These are phyloP conservation scores for Gandaritis pyraliata DNA, from an alignment of 2,888 invertebrate species.

Conservation along the genomic window DNA sequence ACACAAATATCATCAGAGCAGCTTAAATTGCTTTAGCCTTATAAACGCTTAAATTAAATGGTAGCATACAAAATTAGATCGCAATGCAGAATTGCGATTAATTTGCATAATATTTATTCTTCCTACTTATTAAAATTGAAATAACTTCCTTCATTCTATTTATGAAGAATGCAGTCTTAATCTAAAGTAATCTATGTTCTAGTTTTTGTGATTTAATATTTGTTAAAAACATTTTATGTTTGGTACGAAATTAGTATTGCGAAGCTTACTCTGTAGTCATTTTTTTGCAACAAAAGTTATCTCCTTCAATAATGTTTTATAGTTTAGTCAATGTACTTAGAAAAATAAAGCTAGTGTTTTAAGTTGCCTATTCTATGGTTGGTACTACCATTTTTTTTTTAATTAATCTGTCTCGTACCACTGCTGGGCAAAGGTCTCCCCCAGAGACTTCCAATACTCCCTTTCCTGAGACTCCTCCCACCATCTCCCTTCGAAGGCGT, in stretches of 20 bases:
- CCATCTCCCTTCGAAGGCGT: no score
- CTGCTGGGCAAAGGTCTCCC: no score
- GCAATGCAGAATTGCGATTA: slow-evolving; percentile 33
- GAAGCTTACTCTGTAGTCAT: no score
- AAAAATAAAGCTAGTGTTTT: no score
- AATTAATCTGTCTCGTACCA: no score
- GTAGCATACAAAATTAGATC: slow-evolving; percentile 36
- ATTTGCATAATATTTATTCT: slow-evolving; percentile 39
- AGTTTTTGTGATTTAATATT: slow-evolving; percentile 16
- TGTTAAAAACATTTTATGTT: slow-evolving; percentile 1
- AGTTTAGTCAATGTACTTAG: no score
- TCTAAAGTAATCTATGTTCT: slow-evolving; percentile 16
- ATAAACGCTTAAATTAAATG: slow-evolving; percentile 34
- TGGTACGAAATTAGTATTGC: slow-evolving; percentile 1
- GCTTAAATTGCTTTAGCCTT: slow-evolving; percentile 38
- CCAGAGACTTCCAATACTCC: no score
- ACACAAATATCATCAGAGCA: slow-evolving; percentile 31
- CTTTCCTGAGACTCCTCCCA: no score
- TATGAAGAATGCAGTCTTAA: slow-evolving; percentile 26
- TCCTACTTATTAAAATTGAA: slow-evolving; percentile 38
- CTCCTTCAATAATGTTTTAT: no score
- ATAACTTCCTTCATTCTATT: slow-evolving; percentile 42
- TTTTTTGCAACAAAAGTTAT: no score
- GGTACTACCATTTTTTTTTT: neutral
- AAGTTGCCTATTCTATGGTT: no score